Evolutionary conservation across 1,140 invertebrate species (phyloP).

Genomic region (Gonioctena quinquepunctata): DNA sequence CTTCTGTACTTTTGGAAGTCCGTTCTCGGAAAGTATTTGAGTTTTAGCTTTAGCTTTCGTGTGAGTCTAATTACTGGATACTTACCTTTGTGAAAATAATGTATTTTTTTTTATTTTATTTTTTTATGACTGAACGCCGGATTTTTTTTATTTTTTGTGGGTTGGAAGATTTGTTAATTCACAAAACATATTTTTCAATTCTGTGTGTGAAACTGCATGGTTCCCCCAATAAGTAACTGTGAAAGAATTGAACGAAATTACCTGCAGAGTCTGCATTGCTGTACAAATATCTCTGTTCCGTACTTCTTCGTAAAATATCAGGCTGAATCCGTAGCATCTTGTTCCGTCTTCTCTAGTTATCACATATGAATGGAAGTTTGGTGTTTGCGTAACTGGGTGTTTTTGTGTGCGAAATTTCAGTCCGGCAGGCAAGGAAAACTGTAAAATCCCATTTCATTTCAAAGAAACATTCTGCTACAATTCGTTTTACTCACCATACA

Average conservation of each 20-base stretch:
- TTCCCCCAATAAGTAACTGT: not conserved
- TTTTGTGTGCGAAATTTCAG: constrained; percentile 93
- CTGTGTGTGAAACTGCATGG: not conserved
- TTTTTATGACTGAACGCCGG: too few relatives aligned
- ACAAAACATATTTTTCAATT: too few relatives aligned
- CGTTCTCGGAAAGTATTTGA: too few relatives aligned
- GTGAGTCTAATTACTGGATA: too few relatives aligned
- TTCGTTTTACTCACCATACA: constrained; percentile 76
- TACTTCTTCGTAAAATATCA: constrained; percentile 95
- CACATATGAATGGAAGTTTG: constrained; percentile 95
- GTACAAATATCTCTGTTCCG: constrained; percentile 87
- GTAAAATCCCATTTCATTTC: constrained; percentile 50
- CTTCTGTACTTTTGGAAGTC: too few relatives aligned
- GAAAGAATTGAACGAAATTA: too few relatives aligned
- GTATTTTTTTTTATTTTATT: too few relatives aligned
- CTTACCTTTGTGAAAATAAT: too few relatives aligned
- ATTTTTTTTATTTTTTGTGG: too few relatives aligned
- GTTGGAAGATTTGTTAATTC: too few relatives aligned
- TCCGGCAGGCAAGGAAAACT: constrained; percentile 93
- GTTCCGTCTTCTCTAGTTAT: constrained; percentile 96
- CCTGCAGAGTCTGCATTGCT: constrained; percentile 92
- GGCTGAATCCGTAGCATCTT: constrained; percentile 89
- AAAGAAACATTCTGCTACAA: not conserved
- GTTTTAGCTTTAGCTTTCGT: too few relatives aligned
- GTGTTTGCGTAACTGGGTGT: constrained; percentile 74